Conservation (phyloP, 2,113 vertebrate genomes). For the Planiliza haematocheilus region DNA sequence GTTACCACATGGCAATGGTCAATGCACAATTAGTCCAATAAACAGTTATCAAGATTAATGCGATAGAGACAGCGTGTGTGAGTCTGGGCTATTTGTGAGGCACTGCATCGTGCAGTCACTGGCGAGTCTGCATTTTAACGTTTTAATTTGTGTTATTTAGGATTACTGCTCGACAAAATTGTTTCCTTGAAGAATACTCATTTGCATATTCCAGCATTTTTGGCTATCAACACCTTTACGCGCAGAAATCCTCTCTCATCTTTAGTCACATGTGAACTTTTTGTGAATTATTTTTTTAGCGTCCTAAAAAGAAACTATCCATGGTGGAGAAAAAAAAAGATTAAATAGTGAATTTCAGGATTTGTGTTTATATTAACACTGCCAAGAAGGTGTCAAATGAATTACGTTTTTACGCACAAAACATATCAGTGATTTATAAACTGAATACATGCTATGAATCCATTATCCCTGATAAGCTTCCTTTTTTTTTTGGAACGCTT, state of each 20-base stretch:
- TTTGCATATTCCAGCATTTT: not conserved
- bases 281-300: not conserved
- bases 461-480: not conserved
- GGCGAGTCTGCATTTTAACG: not conserved
- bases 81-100: not conserved
- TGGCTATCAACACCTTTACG: constrained; percentile 9
- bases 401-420: constrained; percentile 20
- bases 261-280: constrained; percentile 10
- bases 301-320: not conserved
- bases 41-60: constrained; percentile 46
- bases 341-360: not conserved
- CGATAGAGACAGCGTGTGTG: not conserved
- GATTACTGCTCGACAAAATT: not conserved
- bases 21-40: constrained; percentile 36
- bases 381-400: not conserved
- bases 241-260: not conserved
- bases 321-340: not conserved
- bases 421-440: not conserved
- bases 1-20: constrained; percentile 39
- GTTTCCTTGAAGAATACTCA: not conserved
- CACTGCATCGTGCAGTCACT: not conserved
- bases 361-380: constrained; percentile 4
- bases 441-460: not conserved
- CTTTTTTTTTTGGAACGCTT: not conserved
- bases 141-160: not conserved